Conservation (phyloP, 2,888 invertebrate species). For the Thera obeliscata region DNA sequence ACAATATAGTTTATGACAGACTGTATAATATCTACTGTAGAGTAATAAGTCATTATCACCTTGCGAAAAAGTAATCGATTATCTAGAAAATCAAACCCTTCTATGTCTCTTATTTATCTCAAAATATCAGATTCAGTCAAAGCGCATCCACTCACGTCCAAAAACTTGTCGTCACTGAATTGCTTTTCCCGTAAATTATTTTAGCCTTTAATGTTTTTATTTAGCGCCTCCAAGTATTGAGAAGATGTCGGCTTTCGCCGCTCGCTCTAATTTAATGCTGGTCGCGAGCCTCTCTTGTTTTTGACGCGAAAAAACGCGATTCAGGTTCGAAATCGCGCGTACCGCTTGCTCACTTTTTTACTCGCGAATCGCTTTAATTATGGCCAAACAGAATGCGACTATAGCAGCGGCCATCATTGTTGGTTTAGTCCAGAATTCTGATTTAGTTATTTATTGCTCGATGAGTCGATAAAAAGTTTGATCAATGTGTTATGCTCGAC, state of each 20-base stretch:
- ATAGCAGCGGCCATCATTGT: slow-evolving; percentile 37
- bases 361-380: slow-evolving; percentile 77
- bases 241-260: slow-evolving; percentile 78
- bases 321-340: slow-evolving; percentile 61
- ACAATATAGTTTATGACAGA: too few relatives aligned
- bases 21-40: too few relatives aligned
- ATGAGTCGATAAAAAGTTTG: slow-evolving; percentile 25
- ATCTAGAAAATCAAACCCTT: background rate
- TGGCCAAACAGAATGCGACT: slow-evolving; percentile 58
- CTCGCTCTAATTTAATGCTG: slow-evolving; percentile 79
- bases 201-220: slow-evolving; percentile 83
- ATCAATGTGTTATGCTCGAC: slow-evolving; percentile 32
- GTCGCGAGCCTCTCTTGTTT: slow-evolving; percentile 66
- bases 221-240: slow-evolving; percentile 78
- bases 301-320: slow-evolving; percentile 71
- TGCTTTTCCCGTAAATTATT: slow-evolving; percentile 76
- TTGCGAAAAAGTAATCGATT: background rate
- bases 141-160: slow-evolving; percentile 58
- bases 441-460: slow-evolving; percentile 37
- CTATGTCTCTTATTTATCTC: slow-evolving; percentile 45
- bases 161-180: slow-evolving; percentile 59
- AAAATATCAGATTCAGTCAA: slow-evolving; percentile 52
- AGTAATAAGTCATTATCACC: background rate
- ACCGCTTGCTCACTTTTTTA: slow-evolving; percentile 67
- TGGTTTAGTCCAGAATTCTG: slow-evolving; percentile 34